A percentile compares a stretch with the other conserved stretches of the same genome.
phyloP scores from a whole-genome alignment of 2,113 vertebrate species.

The Callospermophilus lateralis region DNA sequence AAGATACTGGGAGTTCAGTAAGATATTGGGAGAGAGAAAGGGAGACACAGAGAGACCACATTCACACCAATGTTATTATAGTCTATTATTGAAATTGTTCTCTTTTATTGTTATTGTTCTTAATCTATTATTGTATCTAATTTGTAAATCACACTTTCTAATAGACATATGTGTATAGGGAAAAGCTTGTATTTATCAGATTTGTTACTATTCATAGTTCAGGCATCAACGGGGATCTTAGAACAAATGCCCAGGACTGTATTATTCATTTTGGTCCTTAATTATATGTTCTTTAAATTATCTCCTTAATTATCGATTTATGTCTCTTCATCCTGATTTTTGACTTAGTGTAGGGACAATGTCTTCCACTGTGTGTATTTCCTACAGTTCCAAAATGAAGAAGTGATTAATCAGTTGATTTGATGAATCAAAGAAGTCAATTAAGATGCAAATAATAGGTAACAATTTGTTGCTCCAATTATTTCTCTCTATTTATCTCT shows the following conservation, averaged over 20 bases:
- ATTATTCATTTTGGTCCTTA: slow-evolving; percentile 11
- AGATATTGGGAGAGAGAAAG: neutral
- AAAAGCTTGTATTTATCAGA: neutral
- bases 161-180: neutral
- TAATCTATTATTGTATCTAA: neutral
- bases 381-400: neutral
- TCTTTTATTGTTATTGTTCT: neutral
- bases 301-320: neutral
- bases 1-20: neutral
- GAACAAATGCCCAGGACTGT: neutral
- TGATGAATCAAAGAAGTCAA: neutral
- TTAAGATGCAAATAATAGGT: neutral
- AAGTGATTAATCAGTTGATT: neutral
- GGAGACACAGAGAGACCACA: neutral
- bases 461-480: neutral
- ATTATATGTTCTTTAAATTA: neutral
- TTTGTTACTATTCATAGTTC: neutral
- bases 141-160: neutral
- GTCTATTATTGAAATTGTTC: neutral
- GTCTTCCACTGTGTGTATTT: neutral
- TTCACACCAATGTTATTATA: no score
- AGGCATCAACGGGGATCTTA: no score
- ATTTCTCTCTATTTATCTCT: neutral
- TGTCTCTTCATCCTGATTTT: neutral
- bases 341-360: neutral